Evolutionary conservation across 2,888 invertebrate genomes (phyloP).

Genomic region (Reticulitermes lucifugus): DNA sequence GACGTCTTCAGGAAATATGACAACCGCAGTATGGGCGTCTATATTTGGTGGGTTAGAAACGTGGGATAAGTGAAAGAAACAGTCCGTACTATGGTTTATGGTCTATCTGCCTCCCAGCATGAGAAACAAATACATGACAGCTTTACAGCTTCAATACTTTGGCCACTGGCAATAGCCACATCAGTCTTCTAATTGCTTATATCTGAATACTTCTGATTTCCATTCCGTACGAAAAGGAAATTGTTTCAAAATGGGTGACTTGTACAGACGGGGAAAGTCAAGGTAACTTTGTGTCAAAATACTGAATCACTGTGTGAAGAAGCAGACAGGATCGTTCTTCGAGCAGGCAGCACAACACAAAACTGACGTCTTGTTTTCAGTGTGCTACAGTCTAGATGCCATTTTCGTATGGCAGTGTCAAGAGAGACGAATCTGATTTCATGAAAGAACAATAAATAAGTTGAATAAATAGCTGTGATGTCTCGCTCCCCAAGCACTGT

Average conservation of each 20-base stretch:
- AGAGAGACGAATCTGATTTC: background rate
- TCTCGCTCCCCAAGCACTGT: slow-evolving; percentile 12
- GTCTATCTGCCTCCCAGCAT: background rate
- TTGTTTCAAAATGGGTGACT: background rate
- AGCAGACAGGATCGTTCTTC: background rate
- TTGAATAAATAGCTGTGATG: slow-evolving; percentile 31
- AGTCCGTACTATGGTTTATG: background rate
- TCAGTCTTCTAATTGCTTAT: slow-evolving; percentile 31
- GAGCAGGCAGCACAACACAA: background rate
- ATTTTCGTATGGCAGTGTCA: background rate
- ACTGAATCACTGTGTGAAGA: slow-evolving; percentile 6
- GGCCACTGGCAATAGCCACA: slow-evolving; percentile 18
- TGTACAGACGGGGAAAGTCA: slow-evolving; percentile 11
- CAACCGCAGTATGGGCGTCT: too few species aligned
- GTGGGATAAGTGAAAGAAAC: background rate
- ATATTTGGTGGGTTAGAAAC: too few species aligned
- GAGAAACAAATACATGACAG: background rate
- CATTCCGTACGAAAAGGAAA: background rate
- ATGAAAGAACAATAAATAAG: slow-evolving; percentile 18
- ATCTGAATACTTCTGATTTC: background rate
- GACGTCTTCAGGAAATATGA: too few species aligned
- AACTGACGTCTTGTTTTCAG: background rate
- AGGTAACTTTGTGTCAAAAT: slow-evolving; percentile 18
- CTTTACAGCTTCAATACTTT: background rate
- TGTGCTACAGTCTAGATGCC: background rate